Base-by-base conservation (phyloP, 2,113 vertebrate genomes). In the Sialia sialis region DNA sequence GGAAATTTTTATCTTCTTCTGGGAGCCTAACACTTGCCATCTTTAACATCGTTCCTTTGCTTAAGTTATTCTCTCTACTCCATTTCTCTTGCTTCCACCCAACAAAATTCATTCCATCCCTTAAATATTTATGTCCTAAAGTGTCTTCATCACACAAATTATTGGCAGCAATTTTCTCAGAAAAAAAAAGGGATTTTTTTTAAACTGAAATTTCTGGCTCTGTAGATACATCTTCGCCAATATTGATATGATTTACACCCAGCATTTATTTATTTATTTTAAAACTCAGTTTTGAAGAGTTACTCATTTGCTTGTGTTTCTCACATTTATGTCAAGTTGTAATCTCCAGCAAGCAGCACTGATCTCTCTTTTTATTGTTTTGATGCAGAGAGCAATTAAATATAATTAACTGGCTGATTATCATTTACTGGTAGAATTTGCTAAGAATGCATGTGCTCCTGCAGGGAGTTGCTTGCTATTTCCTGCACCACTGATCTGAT, bases 351-450 rank as follows among this genome's bases (percentile, higher is more conserved):
- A 92, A 96, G 80, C 89, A 97, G 92, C 68, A 36, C 46, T 95
- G 76, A 70, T 89, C 89, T 97, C 86, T 96, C 74, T 76, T 67
- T 97, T 98, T 98, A 98, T 98, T 98, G 94, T 97, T 98, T 97
- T 97, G 97, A 97, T 97, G 97, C 96, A 97, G 90, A 95, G 77
- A 95, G 89, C 92, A 97, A 98, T 98, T 98, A 98, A 96, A 97
- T 97, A 97, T 97, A 98, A 98, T 98, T 98, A 98, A 96, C 91
- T 92, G 93, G 78, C 82, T 97, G 96, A 97, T 97, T 97, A 92
- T 94, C n/a, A 52, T 96, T 97, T 97, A 93, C 89, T 88, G 70
- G 90, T 97, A 85, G 95, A 97, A 97, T 98, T 97, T 98, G 93
- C 91, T 97, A 94, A 88, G 96, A 96, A 97, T 94, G 96, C 95